These are phyloP conservation scores for Dendrolimus punctatus DNA, from an alignment of 1,140 invertebrate genomes.

Conservation along the genomic window DNA sequence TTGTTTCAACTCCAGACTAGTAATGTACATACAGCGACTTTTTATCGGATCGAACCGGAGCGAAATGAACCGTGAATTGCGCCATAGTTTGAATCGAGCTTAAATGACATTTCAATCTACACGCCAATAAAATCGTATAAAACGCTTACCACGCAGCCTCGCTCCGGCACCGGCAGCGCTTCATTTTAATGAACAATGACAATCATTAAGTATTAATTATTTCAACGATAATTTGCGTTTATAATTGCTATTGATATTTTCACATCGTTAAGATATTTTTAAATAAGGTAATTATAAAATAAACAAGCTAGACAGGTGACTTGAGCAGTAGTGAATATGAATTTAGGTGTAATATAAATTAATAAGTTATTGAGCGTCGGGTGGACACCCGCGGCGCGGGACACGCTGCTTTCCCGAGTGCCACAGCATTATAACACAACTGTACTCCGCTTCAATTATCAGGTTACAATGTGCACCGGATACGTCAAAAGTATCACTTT, in stretches of 20 bases:
- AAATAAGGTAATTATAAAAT: constrained; percentile 49
- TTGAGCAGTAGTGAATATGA: constrained; percentile 38
- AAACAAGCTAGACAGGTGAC: constrained; percentile 54
- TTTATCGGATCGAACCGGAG: too few relatives aligned
- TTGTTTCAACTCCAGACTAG: too few relatives aligned
- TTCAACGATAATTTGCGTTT: constrained; percentile 42
- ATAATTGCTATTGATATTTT: constrained; percentile 64
- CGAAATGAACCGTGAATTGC: too few relatives aligned
- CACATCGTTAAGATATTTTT: constrained; percentile 55
- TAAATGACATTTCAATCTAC: constrained; percentile 12
- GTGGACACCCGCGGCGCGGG: constrained; percentile 38
- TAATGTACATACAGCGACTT: too few relatives aligned
- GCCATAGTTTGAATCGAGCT: too few relatives aligned
- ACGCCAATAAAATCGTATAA: constrained; percentile 24
- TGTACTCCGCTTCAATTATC: constrained; percentile 7
- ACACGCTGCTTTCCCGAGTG: constrained; percentile 8
- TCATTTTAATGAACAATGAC: constrained; percentile 45
- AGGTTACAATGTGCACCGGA: too few relatives aligned
- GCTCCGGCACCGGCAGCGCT: constrained; percentile 4
- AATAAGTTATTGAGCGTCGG: constrained; percentile 50
- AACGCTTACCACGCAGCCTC: constrained; percentile 30
- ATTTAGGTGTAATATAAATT: constrained; percentile 60
- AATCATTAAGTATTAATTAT: constrained; percentile 32
- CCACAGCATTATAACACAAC: constrained; percentile 16
- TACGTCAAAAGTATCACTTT: too few relatives aligned